phyloP scores from a whole-genome alignment of 2,797 vertebrate genomes.

The Eulemur mongoz region DNA sequence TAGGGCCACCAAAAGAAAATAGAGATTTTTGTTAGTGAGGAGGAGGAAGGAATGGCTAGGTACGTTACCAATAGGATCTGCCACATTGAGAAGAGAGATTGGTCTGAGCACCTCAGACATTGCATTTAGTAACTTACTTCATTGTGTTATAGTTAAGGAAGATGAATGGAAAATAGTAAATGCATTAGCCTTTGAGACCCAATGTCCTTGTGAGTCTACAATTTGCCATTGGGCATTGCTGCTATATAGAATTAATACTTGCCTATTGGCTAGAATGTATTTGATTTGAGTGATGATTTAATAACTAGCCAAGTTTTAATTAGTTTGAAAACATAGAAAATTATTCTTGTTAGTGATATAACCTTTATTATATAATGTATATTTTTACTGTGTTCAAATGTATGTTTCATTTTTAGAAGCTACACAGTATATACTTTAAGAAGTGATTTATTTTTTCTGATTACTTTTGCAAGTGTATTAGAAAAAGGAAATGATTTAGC shows the following conservation, averaged over 20 bases:
- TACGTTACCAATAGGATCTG: not conserved
- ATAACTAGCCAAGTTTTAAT: not conserved
- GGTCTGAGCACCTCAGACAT: not conserved
- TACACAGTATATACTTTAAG: not conserved
- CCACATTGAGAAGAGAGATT: not conserved
- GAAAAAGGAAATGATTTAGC: conserved; percentile 55
- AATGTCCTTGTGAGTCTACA: not conserved
- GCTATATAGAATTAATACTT: not conserved
- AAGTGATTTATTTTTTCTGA: not conserved
- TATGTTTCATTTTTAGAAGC: conserved; percentile 48
- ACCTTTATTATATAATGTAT: conserved; percentile 23
- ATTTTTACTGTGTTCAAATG: conserved; percentile 27
- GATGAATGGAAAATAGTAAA: conserved; percentile 18
- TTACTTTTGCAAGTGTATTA: conserved; percentile 52
- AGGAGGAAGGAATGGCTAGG: not conserved
- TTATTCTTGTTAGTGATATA: conserved; percentile 34
- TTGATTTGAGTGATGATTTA: conserved; percentile 25
- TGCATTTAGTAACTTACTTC: not conserved
- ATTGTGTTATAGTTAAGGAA: conserved; percentile 24
- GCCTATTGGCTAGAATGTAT: not conserved
- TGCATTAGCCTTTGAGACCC: not conserved
- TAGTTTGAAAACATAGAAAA: conserved; percentile 20
- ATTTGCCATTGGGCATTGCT: not conserved
- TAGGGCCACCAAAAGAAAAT: not conserved
- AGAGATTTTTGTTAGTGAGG: not conserved